A percentile compares a stretch with the other conserved stretches of the same genome.
Evolutionary conservation across 30 jellyfish, hydroid and myxozoan genomes (phyloP).

Genomic region (Haliclystus octoradiatus): DNA sequence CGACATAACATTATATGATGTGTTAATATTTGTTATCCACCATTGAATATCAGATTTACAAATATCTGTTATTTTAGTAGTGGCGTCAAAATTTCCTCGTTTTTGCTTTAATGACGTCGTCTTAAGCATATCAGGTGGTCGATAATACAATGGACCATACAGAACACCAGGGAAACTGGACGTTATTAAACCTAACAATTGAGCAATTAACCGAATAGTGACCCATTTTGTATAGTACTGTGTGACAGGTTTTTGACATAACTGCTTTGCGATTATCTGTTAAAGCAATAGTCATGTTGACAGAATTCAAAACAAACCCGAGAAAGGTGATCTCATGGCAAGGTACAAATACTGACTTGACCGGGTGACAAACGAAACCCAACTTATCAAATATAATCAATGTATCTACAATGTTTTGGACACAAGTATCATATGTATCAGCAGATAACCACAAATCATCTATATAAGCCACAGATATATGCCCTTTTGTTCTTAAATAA

Average conservation of each 20-base stretch:
- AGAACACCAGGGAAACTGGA: conserved; percentile 12
- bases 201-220: not conserved
- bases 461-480: not conserved
- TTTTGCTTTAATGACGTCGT: conserved; percentile 5
- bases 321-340: not conserved
- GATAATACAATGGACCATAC: conserved; percentile 26
- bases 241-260: not conserved
- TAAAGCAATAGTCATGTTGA: not conserved
- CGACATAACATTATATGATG: conserved; percentile 1
- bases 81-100: conserved; percentile 24
- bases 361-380: not conserved
- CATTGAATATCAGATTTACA: conserved; percentile 9
- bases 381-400: not conserved
- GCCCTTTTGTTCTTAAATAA: not conserved
- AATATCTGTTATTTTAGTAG: conserved; percentile 13
- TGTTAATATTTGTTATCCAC: conserved; percentile 13
- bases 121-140: conserved; percentile 10
- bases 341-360: not conserved
- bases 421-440: not conserved
- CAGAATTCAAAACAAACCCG: not conserved
- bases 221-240: not conserved
- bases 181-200: conserved; percentile 1
- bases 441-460: not conserved
- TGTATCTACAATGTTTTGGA: not conserved
- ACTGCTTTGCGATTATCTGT: not conserved